Conservation (phyloP, 2,113 vertebrate species). For the Eublepharis macularius region DNA sequence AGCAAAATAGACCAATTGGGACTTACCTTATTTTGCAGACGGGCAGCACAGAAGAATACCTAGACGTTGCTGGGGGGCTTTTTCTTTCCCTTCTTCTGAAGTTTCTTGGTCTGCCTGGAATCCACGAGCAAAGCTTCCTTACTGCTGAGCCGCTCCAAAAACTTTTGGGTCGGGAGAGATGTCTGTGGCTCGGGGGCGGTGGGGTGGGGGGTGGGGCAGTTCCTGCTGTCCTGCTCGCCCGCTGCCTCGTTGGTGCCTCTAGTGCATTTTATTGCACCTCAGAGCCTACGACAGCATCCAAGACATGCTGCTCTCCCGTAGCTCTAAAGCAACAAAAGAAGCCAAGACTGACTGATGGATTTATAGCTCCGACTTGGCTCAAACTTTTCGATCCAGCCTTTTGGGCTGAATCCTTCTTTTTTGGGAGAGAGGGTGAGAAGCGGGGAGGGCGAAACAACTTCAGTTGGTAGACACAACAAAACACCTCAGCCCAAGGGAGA, state of each 20-base stretch:
- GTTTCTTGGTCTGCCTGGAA: not conserved
- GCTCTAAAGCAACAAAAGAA: not conserved
- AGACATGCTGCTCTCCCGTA: not conserved
- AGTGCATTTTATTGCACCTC: not conserved
- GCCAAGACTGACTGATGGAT: not conserved
- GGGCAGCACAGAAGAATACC: not conserved
- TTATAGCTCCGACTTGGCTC: not conserved
- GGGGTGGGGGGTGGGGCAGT: not conserved
- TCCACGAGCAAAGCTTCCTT: not conserved
- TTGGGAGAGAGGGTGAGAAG: not conserved
- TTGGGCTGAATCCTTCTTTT: not conserved
- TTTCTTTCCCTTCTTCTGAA: not conserved
- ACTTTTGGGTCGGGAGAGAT: not conserved
- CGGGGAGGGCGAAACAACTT: not conserved
- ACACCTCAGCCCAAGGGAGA: not conserved
- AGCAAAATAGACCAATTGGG: not conserved
- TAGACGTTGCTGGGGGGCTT: not conserved
- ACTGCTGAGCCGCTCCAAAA: not conserved
- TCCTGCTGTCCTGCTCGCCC: not conserved
- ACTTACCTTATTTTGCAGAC: constrained; percentile 13
- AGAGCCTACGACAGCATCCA: not conserved
- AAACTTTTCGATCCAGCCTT: not conserved
- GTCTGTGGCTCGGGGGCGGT: not conserved
- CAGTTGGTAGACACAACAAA: not conserved
- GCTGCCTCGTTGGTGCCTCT: not conserved